Evolutionary conservation across 53 echinoderm and acorn worm genomes (phyloP).

Genomic region (Hippasteria phrygiana): DNA sequence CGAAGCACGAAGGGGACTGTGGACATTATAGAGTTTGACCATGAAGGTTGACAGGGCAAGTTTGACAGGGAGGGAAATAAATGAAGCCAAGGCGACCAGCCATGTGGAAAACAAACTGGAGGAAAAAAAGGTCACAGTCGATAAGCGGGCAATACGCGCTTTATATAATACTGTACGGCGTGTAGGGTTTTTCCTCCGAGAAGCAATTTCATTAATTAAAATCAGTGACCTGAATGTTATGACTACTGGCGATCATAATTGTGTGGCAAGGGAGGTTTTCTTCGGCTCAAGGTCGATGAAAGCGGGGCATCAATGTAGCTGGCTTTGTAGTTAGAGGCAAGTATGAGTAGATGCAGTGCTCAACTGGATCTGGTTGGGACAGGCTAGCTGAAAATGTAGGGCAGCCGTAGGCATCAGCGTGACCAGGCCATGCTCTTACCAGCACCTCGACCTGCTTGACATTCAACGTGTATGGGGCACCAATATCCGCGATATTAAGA

Average conservation of each 20-base stretch:
- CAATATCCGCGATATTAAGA: background rate
- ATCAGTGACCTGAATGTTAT: slow-evolving; percentile 47
- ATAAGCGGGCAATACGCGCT: too few species aligned
- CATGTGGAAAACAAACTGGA: background rate
- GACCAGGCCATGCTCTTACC: background rate
- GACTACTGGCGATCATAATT: background rate
- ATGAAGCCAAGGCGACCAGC: background rate
- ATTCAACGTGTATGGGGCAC: slow-evolving; percentile 2
- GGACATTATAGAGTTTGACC: background rate
- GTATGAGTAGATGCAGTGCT: too few species aligned
- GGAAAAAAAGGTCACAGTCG: slow-evolving; percentile 1
- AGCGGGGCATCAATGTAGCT: too few species aligned
- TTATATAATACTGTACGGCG: too few species aligned
- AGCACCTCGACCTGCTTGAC: slow-evolving; percentile 21
- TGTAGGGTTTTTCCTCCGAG: background rate
- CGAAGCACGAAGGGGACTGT: too few species aligned
- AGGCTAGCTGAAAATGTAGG: slow-evolving; percentile 13
- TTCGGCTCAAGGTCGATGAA: background rate
- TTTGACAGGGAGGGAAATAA: background rate
- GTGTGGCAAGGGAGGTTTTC: background rate
- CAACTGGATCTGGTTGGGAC: background rate
- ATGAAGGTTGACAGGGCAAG: background rate
- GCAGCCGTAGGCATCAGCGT: slow-evolving; percentile 1
- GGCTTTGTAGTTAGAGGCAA: too few species aligned
- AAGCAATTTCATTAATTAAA: slow-evolving; percentile 46